phyloP scores from a whole-genome alignment of 2,888 invertebrate genomes.

The Drosophila ezoana region DNA sequence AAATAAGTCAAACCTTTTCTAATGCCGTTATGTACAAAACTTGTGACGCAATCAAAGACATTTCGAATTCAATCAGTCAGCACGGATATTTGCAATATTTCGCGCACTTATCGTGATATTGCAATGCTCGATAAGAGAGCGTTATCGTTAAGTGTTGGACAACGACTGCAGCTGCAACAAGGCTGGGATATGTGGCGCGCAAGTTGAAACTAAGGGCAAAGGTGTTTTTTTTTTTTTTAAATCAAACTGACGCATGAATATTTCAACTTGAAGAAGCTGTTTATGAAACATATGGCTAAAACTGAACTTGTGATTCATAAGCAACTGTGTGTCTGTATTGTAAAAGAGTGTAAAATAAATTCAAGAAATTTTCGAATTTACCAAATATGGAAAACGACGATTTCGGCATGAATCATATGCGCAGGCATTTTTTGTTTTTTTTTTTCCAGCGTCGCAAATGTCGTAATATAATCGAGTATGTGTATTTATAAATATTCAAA shows the following conservation, averaged over 20 bases:
- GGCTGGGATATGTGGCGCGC: slow-evolving; percentile 25
- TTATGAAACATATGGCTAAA: slow-evolving; percentile 32
- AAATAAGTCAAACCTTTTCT: too few species aligned
- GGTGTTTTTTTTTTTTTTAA: too few species aligned
- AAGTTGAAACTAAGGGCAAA: slow-evolving; percentile 17
- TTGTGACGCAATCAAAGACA: background rate
- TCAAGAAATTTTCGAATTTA: slow-evolving; percentile 32
- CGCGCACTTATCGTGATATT: slow-evolving; percentile 18
- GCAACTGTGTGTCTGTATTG: slow-evolving; percentile 8
- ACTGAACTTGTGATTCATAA: slow-evolving; percentile 39
- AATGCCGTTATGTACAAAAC: too few species aligned
- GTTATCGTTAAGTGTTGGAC: slow-evolving; percentile 28
- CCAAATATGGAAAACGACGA: slow-evolving; percentile 50
- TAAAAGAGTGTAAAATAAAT: slow-evolving; percentile 20
- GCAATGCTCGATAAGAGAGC: slow-evolving; percentile 10
- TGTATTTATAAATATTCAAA: slow-evolving; percentile 8
- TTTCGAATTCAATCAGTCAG: background rate
- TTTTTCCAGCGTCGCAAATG: slow-evolving; percentile 17
- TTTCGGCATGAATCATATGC: slow-evolving; percentile 42
- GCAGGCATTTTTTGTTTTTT: slow-evolving; percentile 32
- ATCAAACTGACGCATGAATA: slow-evolving; percentile 7
- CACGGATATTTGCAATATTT: background rate
- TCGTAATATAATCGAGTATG: slow-evolving; percentile 26
- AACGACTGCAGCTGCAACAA: slow-evolving; percentile 9
- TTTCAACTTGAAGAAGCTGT: slow-evolving; percentile 11